Conservation (phyloP, 1,140 invertebrate genomes). For the Drosophila ficusphila region DNA sequence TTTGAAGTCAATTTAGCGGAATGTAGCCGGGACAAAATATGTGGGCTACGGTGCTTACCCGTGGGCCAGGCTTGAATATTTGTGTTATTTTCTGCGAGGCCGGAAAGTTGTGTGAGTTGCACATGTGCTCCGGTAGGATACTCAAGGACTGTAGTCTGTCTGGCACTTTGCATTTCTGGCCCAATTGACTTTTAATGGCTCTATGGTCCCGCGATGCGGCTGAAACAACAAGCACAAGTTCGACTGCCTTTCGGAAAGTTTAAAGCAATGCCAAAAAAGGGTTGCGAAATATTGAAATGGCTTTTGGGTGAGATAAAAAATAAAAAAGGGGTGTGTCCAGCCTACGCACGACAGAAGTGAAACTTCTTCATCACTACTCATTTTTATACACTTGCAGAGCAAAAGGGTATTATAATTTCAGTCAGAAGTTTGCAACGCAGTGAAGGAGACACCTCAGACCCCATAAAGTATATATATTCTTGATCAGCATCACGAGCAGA, state of each 20-base stretch:
- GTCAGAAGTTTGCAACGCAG: too few species aligned
- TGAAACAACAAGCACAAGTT: slow-evolving; percentile 52
- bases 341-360: too few species aligned
- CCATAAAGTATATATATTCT: too few species aligned
- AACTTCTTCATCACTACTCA: too few species aligned
- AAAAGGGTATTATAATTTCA: too few species aligned
- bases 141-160: slow-evolving; percentile 5
- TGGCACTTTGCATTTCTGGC: slow-evolving; percentile 56
- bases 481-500: too few species aligned
- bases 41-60: slow-evolving; percentile 25
- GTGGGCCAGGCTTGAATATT: slow-evolving; percentile 29
- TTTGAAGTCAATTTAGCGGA: slow-evolving; percentile 74
- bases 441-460: too few species aligned
- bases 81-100: slow-evolving; percentile 7
- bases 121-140: slow-evolving; percentile 15
- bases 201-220: slow-evolving; percentile 34
- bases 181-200: slow-evolving; percentile 78
- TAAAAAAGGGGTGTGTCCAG: too few species aligned
- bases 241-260: slow-evolving; percentile 19
- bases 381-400: too few species aligned
- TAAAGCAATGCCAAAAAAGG: slow-evolving; percentile 22
- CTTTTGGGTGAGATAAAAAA: slow-evolving; percentile 36
- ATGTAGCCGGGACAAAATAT: slow-evolving; percentile 47
- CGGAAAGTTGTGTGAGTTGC: slow-evolving; percentile 18
- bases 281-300: slow-evolving; percentile 56